Percentiles rank a stretch among this genome's conserved stretches.
Conservation (phyloP, 1,140 invertebrate genomes). For the Trichomalopsis sarcophagae region DNA sequence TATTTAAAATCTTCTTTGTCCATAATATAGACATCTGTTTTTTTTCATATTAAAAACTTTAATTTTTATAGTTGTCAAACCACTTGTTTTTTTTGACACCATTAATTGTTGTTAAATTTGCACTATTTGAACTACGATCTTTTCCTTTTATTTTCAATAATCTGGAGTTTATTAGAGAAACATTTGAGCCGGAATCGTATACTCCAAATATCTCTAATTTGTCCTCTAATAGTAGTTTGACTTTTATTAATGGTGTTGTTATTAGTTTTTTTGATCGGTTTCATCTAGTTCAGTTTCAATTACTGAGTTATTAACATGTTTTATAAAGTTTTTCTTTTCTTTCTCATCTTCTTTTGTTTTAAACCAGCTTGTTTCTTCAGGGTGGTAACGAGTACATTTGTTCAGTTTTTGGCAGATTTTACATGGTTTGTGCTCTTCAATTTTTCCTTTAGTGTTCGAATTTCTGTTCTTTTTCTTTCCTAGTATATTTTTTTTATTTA, state of each 20-base stretch:
- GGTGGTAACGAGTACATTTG: constrained; percentile 52
- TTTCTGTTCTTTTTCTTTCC: constrained; percentile 21
- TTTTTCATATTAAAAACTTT: no score
- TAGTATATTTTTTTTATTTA: background rate
- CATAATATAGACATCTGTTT: no score
- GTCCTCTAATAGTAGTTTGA: constrained; percentile 46
- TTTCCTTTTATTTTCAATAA: no score
- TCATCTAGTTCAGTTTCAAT: constrained; percentile 48
- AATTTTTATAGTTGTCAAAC: no score
- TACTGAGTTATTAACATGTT: constrained; percentile 42
- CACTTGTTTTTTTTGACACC: no score
- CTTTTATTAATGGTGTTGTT: constrained; percentile 53
- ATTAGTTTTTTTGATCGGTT: constrained; percentile 50
- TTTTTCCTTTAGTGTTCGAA: constrained; percentile 28
- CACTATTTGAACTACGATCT: no score
- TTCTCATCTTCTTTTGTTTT: constrained; percentile 37
- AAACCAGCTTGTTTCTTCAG: constrained; percentile 52
- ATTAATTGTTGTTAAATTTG: no score
- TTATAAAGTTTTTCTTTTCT: constrained; percentile 25
- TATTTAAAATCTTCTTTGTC: no score
- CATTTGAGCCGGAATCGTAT: no score
- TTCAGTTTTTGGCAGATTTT: constrained; percentile 49
- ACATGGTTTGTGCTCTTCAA: constrained; percentile 47
- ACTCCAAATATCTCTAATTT: constrained; percentile 28
- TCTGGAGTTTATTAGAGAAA: no score